Base-by-base conservation (phyloP, 2,113 vertebrate genomes). In the Nibea coibor region DNA sequence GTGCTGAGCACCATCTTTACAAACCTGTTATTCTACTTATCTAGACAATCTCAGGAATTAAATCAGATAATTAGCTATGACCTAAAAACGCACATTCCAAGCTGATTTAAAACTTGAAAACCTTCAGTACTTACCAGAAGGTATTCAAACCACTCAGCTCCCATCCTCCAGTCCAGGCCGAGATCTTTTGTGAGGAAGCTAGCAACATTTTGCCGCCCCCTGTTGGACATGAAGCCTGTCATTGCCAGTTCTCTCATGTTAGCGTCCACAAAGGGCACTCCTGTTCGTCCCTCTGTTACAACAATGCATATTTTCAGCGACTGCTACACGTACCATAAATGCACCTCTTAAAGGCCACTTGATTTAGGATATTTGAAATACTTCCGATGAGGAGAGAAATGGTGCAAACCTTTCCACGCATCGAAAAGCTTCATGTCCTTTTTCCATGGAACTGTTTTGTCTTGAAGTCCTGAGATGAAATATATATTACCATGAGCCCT, bases 131-230 rank as follows among this genome's bases (percentile, higher is more conserved):
- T 85, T 81, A 96, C 96, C 93, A 97, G 89, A 5, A 97, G 85
- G 69, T 93, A 94, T 24, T 96, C 92, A 3, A 97, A 97, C 96
- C 94, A 96, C 68, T 97, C 96, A 0, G 96, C 96, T 14, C 96
- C 96, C 94, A 96, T 94, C 88, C 96, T 95, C 96, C 96, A 97
- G 81, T 97, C 96, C 61, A 97, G 91, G 0, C 94, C 93, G 85
- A 97, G 88, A 85, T 97, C 96, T 81, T 97, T 97, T 28, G 95
- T 96, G 77, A 97, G 95, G 75, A 97, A 97, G 87, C 96, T 96
- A 64, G 96, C 94, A 0, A 96, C 95, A 0, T 96, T 97, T 83
- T 97, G 95, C 7, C 95, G 87, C 73, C 96, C 96, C 83, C 96
- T 93, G 92, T 96, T 96, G 43, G 96, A 95, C 95, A 96, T 96